Conservation (phyloP, 2,113 vertebrate genomes). For the Hemichromis elongatus region DNA sequence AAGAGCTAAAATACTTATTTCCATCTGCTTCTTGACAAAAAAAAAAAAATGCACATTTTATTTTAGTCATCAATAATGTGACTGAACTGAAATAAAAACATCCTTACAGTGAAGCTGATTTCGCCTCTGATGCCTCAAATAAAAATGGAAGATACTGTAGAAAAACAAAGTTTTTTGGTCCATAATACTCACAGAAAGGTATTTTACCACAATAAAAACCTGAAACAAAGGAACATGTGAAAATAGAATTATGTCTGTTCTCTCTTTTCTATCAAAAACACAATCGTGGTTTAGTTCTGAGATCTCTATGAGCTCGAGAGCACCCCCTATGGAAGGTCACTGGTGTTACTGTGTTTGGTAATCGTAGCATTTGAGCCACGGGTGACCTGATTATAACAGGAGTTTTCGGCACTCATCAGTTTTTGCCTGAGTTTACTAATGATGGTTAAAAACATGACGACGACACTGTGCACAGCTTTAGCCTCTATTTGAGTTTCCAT, state of each 20-base stretch:
- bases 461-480: background rate
- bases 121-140: background rate
- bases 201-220: background rate
- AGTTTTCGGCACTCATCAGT: background rate
- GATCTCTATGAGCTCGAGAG: rapidly evolving
- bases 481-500: background rate
- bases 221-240: background rate
- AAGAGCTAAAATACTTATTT: background rate
- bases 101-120: background rate
- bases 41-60: background rate
- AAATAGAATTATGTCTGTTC: background rate
- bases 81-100: rapidly evolving
- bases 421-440: background rate
- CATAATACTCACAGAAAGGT: background rate
- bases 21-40: background rate
- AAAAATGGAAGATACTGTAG: background rate
- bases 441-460: rapidly evolving
- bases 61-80: background rate
- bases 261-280: background rate
- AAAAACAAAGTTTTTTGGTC: background rate
- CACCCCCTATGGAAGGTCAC: background rate
- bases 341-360: background rate
- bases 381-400: background rate
- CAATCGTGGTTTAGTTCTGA: background rate
- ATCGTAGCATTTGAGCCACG: background rate